A percentile compares a stretch with the other conserved stretches of the same genome.
These are phyloP conservation scores for Xenopus laevis DNA, from an alignment of 2,113 vertebrate genomes.

Conservation along the genomic window DNA sequence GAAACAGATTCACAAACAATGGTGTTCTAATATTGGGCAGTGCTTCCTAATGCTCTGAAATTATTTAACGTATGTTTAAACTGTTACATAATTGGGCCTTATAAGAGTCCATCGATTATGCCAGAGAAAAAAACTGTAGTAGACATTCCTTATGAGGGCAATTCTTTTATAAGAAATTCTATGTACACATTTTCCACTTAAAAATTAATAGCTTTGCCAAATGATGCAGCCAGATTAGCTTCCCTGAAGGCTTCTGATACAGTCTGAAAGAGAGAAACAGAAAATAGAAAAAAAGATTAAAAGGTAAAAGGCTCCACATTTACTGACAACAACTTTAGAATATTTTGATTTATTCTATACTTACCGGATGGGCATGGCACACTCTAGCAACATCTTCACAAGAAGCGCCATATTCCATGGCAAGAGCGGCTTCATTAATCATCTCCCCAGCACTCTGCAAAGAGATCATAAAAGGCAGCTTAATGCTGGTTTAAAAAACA, in stretches of 20 bases:
- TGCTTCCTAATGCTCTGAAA: background rate
- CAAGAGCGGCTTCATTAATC: slow-evolving; percentile 92
- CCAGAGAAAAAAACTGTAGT: slow-evolving; percentile 54
- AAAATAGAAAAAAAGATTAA: background rate
- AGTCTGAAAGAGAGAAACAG: slow-evolving; percentile 71
- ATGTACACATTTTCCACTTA: slow-evolving; percentile 59
- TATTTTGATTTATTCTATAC: slow-evolving; percentile 37
- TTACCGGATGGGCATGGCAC: slow-evolving; percentile 95
- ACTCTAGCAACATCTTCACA: slow-evolving; percentile 95
- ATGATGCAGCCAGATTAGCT: slow-evolving; percentile 94
- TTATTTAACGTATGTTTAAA: background rate
- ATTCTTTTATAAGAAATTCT: slow-evolving; percentile 48
- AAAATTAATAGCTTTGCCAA: slow-evolving; percentile 98
- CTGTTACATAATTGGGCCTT: slow-evolving; percentile 57
- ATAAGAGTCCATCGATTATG: slow-evolving; percentile 52
- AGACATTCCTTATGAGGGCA: slow-evolving; percentile 47
- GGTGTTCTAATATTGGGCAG: background rate
- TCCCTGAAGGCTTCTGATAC: slow-evolving; percentile 98
- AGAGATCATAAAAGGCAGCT: background rate
- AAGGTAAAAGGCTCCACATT: background rate
- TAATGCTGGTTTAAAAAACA: no score
- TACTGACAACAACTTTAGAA: no score
- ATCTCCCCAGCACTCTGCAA: slow-evolving; percentile 92
- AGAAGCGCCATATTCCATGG: slow-evolving; percentile 96
- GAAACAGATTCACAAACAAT: background rate